These are phyloP conservation scores for Tiliacea aurago DNA, from an alignment of 2,888 invertebrate genomes.

Conservation along the genomic window DNA sequence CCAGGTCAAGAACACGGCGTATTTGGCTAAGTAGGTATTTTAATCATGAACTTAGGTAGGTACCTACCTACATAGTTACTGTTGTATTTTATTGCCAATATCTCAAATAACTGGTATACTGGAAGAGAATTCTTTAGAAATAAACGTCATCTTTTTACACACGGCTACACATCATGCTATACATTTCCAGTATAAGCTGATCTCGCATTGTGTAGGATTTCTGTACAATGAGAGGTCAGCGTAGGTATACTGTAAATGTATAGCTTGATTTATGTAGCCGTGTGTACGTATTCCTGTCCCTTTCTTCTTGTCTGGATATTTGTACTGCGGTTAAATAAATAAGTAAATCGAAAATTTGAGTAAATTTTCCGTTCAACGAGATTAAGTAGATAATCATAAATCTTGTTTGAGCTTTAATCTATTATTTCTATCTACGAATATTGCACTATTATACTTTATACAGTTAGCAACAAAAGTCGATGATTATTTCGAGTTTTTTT, in stretches of 20 bases:
- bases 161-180: no score
- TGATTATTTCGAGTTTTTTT: not conserved
- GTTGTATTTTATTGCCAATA: not conserved
- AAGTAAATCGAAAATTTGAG: not conserved
- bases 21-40: conserved; percentile 92
- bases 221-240: no score
- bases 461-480: not conserved
- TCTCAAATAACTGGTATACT: not conserved
- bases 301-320: no score
- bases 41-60: not conserved
- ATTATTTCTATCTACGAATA: conserved; percentile 15
- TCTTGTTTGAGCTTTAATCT: conserved; percentile 1
- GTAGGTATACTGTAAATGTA: no score
- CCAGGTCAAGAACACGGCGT: conserved; percentile 95
- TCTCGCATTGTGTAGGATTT: no score
- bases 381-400: not conserved
- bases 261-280: no score
- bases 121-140: not conserved
- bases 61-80: no score
- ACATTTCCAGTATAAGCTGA: no score
- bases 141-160: no score
- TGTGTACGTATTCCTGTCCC: no score
- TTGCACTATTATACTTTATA: not conserved
- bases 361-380: not conserved
- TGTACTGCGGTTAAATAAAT: not conserved